phyloP scores from a whole-genome alignment of 92 coral and sea anemone species.

The Epizoanthus ramosus region DNA sequence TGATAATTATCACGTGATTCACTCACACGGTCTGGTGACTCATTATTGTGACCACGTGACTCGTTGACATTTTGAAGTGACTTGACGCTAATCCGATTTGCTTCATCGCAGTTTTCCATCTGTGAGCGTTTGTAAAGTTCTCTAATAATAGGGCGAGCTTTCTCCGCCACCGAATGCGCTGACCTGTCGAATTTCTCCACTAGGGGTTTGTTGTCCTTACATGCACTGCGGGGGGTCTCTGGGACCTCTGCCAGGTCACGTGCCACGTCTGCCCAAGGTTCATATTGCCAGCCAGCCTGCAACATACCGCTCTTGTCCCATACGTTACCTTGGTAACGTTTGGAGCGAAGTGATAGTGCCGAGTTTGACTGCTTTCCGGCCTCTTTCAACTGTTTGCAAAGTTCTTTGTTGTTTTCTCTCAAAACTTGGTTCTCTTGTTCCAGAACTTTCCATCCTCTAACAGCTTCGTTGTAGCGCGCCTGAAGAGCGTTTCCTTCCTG shows the following conservation, averaged over 20 bases:
- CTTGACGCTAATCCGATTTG: neutral
- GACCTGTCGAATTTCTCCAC: neutral
- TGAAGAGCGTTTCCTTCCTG: conserved; percentile 25
- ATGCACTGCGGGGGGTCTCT: neutral
- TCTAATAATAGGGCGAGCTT: neutral
- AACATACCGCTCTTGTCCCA: conserved; percentile 3
- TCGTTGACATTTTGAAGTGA: neutral
- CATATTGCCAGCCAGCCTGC: neutral
- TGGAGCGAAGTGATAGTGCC: neutral
- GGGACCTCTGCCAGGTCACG: conserved; percentile 13
- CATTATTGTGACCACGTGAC: conserved; percentile 2
- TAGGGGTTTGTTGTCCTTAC: neutral
- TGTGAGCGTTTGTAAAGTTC: neutral
- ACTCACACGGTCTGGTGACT: neutral
- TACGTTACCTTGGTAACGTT: conserved; percentile 31
- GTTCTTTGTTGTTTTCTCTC: conserved; percentile 21
- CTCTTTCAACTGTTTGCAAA: conserved; percentile 27
- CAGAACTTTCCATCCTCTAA: conserved; percentile 15
- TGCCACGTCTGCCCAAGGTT: conserved; percentile 10
- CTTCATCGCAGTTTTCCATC: neutral
- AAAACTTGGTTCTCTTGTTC: conserved; percentile 34
- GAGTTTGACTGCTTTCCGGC: conserved; percentile 21
- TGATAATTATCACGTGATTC: neutral
- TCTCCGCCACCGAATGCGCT: neutral
- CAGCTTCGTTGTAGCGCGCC: conserved; percentile 30